Percentiles rank a stretch among this genome's conserved stretches.
phyloP scores from a whole-genome alignment of 2,797 vertebrate genomes.

The Florisuga fusca region DNA sequence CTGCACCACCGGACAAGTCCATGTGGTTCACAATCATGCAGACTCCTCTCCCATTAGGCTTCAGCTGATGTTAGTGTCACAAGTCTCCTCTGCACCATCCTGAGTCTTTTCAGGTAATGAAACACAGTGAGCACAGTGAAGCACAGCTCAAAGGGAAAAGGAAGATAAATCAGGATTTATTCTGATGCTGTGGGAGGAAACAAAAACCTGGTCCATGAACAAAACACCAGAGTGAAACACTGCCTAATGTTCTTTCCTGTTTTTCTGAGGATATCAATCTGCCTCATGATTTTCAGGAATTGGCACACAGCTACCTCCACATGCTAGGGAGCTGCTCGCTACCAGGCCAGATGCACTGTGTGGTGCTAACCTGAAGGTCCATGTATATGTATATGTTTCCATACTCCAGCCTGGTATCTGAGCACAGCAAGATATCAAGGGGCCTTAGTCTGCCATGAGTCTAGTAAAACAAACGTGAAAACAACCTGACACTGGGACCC shows the following conservation, averaged over 20 bases:
- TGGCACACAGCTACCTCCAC: not conserved
- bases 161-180: not conserved
- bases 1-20: not conserved
- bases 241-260: not conserved
- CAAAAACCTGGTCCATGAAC: not conserved
- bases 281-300: not conserved
- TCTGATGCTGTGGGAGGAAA: not conserved
- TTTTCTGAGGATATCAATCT: not conserved
- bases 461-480: not conserved
- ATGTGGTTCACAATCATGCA: not conserved
- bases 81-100: slow-evolving; percentile 50
- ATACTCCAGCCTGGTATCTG: not conserved
- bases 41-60: slow-evolving; percentile 47
- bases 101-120: slow-evolving; percentile 28
- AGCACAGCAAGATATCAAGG: not conserved
- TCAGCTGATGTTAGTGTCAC: slow-evolving; percentile 49
- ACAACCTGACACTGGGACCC: not conserved
- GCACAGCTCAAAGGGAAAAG: not conserved
- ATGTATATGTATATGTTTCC: not conserved
- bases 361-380: not conserved
- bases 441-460: not conserved
- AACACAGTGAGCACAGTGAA: not conserved
- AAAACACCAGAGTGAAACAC: not conserved
- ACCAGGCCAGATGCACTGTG: not conserved
- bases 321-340: not conserved